A percentile compares a stretch with the other conserved stretches of the same genome.
Evolutionary conservation across 2,113 vertebrate species (phyloP).

Genomic region (Catharus fuscescens): DNA sequence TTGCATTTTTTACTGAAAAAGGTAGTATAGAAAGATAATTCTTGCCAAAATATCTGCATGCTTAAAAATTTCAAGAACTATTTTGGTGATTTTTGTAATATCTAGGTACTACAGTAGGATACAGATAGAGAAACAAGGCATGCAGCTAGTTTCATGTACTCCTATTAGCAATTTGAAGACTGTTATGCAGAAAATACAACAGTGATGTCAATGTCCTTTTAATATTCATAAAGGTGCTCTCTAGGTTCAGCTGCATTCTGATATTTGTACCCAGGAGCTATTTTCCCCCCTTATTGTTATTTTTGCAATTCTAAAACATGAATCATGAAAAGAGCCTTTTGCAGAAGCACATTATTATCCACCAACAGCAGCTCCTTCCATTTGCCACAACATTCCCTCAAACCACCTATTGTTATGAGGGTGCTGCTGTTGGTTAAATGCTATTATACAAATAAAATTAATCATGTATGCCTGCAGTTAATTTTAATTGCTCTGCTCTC

Average conservation of each 20-base stretch:
- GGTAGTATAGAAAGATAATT: background rate
- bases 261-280: constrained; percentile 11
- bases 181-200: background rate
- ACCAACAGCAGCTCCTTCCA: background rate
- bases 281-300: background rate
- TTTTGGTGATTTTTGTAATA: background rate
- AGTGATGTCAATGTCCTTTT: background rate
- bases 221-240: constrained; percentile 19
- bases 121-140: background rate
- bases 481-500: background rate
- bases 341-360: background rate
- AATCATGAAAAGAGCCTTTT: constrained; percentile 23
- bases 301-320: constrained; percentile 5
- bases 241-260: background rate
- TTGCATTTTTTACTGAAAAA: background rate
- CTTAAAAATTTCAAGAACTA: background rate
- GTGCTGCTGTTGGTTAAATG: constrained; percentile 38
- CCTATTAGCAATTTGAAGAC: background rate
- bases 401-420: constrained; percentile 34
- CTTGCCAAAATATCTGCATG: background rate
- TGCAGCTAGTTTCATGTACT: background rate
- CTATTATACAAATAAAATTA: constrained; percentile 52
- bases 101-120: background rate
- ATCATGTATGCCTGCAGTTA: constrained; percentile 33
- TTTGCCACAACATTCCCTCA: constrained; percentile 23